These are phyloP conservation scores for Stegophylla sp. DNA, from an alignment of 2,888 invertebrate genomes.

Conservation along the genomic window DNA sequence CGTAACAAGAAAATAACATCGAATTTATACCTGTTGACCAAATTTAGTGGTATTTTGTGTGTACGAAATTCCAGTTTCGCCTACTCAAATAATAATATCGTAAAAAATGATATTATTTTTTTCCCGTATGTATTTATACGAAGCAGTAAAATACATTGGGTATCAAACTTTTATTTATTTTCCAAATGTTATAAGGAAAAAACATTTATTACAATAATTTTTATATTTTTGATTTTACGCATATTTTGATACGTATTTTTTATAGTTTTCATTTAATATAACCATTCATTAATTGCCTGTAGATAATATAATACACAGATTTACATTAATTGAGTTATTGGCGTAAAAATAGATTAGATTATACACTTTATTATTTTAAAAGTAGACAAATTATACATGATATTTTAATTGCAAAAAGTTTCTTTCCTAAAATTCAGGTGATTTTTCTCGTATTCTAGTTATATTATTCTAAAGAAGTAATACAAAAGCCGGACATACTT, in stretches of 20 bases:
- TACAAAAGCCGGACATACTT: no score
- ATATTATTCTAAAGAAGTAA: background rate
- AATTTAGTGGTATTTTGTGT: background rate
- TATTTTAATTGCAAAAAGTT: background rate
- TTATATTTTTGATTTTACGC: no score
- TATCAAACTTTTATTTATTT: no score
- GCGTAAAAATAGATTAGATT: background rate
- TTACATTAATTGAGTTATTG: background rate
- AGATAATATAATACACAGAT: background rate
- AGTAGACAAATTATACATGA: background rate
- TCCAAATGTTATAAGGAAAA: no score
- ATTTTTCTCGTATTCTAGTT: background rate
- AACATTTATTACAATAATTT: no score
- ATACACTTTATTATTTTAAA: background rate
- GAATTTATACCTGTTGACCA: conserved; percentile 7
- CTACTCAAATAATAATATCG: background rate
- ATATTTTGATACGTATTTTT: no score
- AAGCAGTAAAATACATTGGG: no score
- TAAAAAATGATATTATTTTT: background rate
- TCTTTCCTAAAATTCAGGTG: background rate
- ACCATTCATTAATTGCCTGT: background rate
- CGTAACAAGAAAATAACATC: background rate
- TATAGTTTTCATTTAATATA: background rate
- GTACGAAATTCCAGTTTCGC: background rate
- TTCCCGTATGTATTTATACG: background rate